These are phyloP conservation scores for Petrosia ficiformis DNA, from an alignment of 37 sponge, comb jelly and placozoan species.

Conservation along the genomic window DNA sequence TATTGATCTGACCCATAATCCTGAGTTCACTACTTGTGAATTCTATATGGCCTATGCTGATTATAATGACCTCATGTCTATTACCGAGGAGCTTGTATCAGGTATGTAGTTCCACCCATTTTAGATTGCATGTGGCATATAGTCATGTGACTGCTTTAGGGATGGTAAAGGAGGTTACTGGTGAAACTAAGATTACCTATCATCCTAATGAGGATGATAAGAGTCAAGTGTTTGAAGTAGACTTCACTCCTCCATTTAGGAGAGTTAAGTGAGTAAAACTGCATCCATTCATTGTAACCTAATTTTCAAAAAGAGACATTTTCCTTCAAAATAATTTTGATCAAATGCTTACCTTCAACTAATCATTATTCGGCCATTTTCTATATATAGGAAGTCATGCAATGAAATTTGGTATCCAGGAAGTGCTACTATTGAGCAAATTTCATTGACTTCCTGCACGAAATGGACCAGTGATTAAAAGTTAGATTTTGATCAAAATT, in stretches of 20 bases:
- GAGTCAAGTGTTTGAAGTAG: conserved; percentile 65
- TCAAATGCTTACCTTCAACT: too few relatives aligned
- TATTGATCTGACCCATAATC: conserved; percentile 99
- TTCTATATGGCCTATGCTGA: conserved; percentile 99
- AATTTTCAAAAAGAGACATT: background rate
- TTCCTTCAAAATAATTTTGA: background rate
- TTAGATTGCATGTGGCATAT: too few relatives aligned
- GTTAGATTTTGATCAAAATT: too few relatives aligned
- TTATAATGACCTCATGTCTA: conserved; percentile 95
- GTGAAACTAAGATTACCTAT: conserved; percentile 73
- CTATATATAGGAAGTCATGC: too few relatives aligned
- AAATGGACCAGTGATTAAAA: too few relatives aligned
- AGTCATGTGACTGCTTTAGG: conserved; percentile 34
- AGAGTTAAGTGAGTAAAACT: conserved; percentile 9
- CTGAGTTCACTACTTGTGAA: conserved; percentile 99
- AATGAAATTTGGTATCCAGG: too few relatives aligned
- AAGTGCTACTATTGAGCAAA: too few relatives aligned
- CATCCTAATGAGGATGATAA: conserved; percentile 80
- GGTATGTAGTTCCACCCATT: conserved; percentile 35
- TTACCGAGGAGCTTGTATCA: conserved; percentile 93
- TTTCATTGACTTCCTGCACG: too few relatives aligned
- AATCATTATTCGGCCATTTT: too few relatives aligned
- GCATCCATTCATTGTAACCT: background rate
- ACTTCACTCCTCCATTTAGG: conserved; percentile 95
- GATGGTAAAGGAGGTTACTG: conserved; percentile 87